Base-by-base conservation (phyloP, 2,888 invertebrate genomes). In the Phengaris alcon region DNA sequence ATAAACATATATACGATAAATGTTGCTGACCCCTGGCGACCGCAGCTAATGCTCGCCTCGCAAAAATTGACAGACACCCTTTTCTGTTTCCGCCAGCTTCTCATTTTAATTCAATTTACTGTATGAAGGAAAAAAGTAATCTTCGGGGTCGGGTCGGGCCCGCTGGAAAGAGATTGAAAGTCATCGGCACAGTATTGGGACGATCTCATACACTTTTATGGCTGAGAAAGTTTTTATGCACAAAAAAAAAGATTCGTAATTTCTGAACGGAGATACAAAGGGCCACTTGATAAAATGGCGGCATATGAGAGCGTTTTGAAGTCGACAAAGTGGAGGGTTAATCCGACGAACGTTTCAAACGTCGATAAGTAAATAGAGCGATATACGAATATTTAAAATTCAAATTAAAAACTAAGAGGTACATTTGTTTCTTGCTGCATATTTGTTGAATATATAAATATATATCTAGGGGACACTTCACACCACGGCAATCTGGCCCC, bases 81-180 rank as follows among this genome's bases (percentile, higher is more conserved):
- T 90, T 90, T 88, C 87, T 90, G 89, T 89, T 88, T 88, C 88
- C 88, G 88, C 90, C 91, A 88, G 87, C 88, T 90, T 89, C 90
- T 89, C 90, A 90, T 91, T 92, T 91, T 90, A 91, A 92, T 91
- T 91, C 92, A 92, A 92, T 92, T 90, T 90, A 89, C 87, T 88
- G 90, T 90, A 91, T 91, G 90, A 89, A 86, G 90, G 88, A 88
- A 90, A 90, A 91, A 91, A 90, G 92, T 91, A 91, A 91, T 91
- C 90, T 91, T 85, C 87, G 85, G 90, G 91, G 91, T 90, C 85
- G 89, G 92, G 91, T 90, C 87, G 88, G 88, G 89, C 84, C 35
- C 85, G 90, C 86, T 88, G 87, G 88, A 84, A 88, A 89, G 89
- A 90, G 90, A 91, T 92, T 91, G 92, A 91, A 91, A 91, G 90